A percentile compares a stretch with the other conserved stretches of the same genome.
These are phyloP conservation scores for Piaya cayana DNA, from an alignment of 2,113 vertebrate species.

Conservation along the genomic window DNA sequence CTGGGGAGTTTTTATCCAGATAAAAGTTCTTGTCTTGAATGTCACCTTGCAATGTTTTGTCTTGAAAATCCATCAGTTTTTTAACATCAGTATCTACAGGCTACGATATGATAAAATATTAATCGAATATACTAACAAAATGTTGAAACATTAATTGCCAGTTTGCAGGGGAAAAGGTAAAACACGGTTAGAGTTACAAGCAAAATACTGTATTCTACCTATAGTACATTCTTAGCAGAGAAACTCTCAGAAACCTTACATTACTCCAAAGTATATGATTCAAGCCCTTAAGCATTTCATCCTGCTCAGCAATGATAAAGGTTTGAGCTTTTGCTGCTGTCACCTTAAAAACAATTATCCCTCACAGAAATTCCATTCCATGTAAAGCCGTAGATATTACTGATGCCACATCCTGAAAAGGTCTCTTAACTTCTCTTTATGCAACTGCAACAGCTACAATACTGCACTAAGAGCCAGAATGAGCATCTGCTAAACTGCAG, in stretches of 20 bases:
- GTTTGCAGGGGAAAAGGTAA: not conserved
- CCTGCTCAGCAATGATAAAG: slow-evolving; percentile 28
- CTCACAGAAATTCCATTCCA: not conserved
- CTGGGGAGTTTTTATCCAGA: not conserved
- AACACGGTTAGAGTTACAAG: not conserved
- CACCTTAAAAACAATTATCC: slow-evolving; percentile 33
- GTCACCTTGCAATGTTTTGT: not conserved
- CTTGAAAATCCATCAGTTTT: not conserved
- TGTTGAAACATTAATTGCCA: not conserved
- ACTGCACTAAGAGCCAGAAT: not conserved
- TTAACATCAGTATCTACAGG: not conserved
- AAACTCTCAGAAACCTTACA: not conserved
- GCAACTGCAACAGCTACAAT: not conserved
- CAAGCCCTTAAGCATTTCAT: slow-evolving; percentile 16
- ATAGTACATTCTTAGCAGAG: not conserved
- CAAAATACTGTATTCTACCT: not conserved
- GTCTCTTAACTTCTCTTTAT: not conserved
- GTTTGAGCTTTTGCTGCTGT: not conserved
- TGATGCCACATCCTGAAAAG: not conserved
- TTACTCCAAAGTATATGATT: not conserved
- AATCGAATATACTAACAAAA: not conserved
- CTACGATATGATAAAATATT: not conserved
- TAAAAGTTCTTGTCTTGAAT: not conserved
- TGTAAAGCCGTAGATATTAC: not conserved
- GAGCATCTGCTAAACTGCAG: not conserved